Conservation (phyloP, 2,888 invertebrate genomes). For the Dolichopus griseipennis region DNA sequence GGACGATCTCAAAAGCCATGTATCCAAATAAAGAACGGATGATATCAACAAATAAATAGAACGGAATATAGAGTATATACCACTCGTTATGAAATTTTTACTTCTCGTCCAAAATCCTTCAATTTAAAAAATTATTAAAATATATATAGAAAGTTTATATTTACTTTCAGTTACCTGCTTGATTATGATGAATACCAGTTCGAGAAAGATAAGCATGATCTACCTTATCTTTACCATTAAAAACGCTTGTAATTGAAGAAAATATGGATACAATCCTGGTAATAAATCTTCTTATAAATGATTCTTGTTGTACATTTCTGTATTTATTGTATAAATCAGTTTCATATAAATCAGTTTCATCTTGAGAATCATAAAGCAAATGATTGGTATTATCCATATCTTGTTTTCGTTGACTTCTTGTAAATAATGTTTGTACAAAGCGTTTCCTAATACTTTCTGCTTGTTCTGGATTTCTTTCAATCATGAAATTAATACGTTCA, state of each 20-base stretch:
- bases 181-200: neutral
- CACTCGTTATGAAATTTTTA: constrained; percentile 26
- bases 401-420: constrained; percentile 20
- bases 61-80: constrained; percentile 28
- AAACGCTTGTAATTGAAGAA: neutral
- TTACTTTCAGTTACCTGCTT: constrained; percentile 12
- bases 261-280: constrained; percentile 1
- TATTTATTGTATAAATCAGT: constrained; percentile 20
- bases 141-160: constrained; percentile 11
- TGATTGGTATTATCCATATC: constrained; percentile 24
- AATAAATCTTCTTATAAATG: neutral
- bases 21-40: constrained; percentile 37
- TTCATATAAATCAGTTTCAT: constrained; percentile 35
- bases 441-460: constrained; percentile 39
- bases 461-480: constrained; percentile 34
- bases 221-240: neutral
- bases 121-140: constrained; percentile 13
- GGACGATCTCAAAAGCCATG: constrained; percentile 34
- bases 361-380: constrained; percentile 39
- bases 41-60: constrained; percentile 36
- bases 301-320: neutral
- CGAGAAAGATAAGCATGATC: neutral
- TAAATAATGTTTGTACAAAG: constrained; percentile 27
- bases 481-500: constrained; percentile 45
- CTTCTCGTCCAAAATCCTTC: constrained; percentile 30